Conservation (phyloP, 2,888 invertebrate genomes). For the Tetrapedia diversipes region DNA sequence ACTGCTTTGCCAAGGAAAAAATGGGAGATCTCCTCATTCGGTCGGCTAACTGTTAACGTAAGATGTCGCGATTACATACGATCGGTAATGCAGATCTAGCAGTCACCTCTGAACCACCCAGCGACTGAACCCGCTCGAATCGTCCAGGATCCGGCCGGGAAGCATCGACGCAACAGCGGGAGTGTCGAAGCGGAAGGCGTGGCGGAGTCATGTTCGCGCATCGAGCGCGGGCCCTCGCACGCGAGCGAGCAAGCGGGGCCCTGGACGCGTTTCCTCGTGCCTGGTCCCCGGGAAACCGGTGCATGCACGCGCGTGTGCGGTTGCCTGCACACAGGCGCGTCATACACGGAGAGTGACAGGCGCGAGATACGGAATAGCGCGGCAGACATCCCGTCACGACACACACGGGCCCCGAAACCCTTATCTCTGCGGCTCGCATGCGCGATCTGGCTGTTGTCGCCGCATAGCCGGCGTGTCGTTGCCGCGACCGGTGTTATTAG, state of each 20-base stretch:
- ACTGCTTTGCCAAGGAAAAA: too few relatives aligned
- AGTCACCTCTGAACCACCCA: neutral
- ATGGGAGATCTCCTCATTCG: too few relatives aligned
- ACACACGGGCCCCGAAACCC: slow-evolving; percentile 69
- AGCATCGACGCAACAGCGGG: neutral
- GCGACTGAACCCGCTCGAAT: neutral
- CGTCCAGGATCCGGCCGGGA: neutral
- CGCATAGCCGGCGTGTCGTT: slow-evolving; percentile 28
- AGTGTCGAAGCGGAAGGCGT: slow-evolving; percentile 35
- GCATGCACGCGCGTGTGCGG: neutral
- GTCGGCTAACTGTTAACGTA: too few relatives aligned
- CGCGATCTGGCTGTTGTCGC: slow-evolving; percentile 68
- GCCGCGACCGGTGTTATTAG: slow-evolving; percentile 73
- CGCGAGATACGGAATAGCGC: slow-evolving; percentile 61
- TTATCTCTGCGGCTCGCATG: slow-evolving; percentile 78
- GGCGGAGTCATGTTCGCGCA: slow-evolving; percentile 45
- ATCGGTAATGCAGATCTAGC: too few relatives aligned
- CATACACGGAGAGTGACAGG: slow-evolving; percentile 62
- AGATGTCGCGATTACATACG: too few relatives aligned
- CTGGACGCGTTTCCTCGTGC: slow-evolving; percentile 16
- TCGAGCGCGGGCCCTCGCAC: slow-evolving; percentile 52
- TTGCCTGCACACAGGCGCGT: slow-evolving; percentile 27
- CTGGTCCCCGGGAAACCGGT: slow-evolving; percentile 5
- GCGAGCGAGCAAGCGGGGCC: slow-evolving; percentile 33
- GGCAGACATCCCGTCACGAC: slow-evolving; percentile 77